Evolutionary conservation across 1,140 invertebrate genomes (phyloP).

Genomic region (Drosophila bocqueti): DNA sequence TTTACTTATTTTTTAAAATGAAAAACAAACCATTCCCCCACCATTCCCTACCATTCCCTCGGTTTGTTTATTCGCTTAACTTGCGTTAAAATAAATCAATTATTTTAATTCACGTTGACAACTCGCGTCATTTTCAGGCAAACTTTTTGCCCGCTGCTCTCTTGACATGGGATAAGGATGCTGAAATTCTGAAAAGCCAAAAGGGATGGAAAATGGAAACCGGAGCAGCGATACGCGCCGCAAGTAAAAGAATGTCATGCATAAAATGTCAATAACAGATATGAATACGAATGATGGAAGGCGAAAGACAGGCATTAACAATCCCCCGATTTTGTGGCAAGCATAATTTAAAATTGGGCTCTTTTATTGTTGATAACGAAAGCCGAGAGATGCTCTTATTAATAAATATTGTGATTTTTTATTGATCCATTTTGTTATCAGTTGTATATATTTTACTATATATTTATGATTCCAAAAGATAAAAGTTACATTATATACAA

Average conservation of each 20-base stretch:
- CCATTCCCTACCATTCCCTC: neutral
- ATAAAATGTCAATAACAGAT: constrained; percentile 78
- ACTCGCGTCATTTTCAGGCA: constrained; percentile 76
- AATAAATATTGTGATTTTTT: neutral
- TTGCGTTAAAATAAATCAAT: constrained; percentile 81
- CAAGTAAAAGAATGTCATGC: constrained; percentile 65
- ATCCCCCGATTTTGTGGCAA: neutral
- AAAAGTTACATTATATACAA: neutral
- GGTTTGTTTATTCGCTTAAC: constrained; percentile 68
- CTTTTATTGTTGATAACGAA: too few relatives aligned
- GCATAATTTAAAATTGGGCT: neutral
- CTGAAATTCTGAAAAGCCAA: constrained; percentile 5
- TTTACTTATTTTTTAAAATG: constrained; percentile 20
- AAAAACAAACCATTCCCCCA: constrained; percentile 16
- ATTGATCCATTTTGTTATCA: neutral
- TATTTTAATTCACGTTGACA: constrained; percentile 82
- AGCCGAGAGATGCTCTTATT: too few relatives aligned
- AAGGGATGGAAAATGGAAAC: constrained; percentile 6
- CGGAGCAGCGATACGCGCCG: constrained; percentile 1
- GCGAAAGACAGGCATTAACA: constrained; percentile 3
- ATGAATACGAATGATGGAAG: constrained; percentile 57
- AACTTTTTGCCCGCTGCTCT: constrained; percentile 52
- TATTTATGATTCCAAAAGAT: neutral
- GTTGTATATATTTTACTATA: neutral
- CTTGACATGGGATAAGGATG: constrained; percentile 66